A percentile compares a stretch with the other conserved stretches of the same genome.
phyloP scores from a whole-genome alignment of 2,888 invertebrate species.

The Aporophyla lueneburgensis region DNA sequence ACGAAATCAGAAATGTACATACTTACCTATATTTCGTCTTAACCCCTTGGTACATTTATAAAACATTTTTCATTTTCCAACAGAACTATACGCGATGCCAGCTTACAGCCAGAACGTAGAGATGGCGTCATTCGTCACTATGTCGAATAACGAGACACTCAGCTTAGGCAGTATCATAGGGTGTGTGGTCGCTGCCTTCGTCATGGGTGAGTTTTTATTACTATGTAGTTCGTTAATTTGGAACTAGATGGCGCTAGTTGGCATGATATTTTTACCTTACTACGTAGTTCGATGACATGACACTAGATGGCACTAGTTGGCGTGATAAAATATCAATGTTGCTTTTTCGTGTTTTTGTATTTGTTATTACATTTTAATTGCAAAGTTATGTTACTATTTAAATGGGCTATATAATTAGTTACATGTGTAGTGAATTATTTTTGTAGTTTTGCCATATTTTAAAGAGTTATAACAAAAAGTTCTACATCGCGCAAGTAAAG shows the following conservation, averaged over 20 bases:
- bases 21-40: neutral
- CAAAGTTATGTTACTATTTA: neutral
- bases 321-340: neutral
- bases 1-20: neutral
- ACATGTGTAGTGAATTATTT: rapidly evolving
- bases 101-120: slow-evolving; percentile 87
- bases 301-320: slow-evolving; percentile 69
- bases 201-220: slow-evolving; percentile 77
- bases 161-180: slow-evolving; percentile 82
- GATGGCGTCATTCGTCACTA: slow-evolving; percentile 87
- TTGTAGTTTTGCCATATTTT: rapidly evolving
- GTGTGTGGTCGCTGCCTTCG: slow-evolving; percentile 84
- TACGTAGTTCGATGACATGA: slow-evolving; percentile 19
- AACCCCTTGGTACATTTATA: too few species aligned
- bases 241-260: slow-evolving; percentile 70
- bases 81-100: slow-evolving; percentile 87
- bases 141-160: slow-evolving; percentile 75
- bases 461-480: neutral
- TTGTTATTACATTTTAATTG: neutral
- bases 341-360: slow-evolving; percentile 15
- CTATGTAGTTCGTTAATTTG: slow-evolving; percentile 21
- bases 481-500: slow-evolving; percentile 69
- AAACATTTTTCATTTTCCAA: slow-evolving; percentile 19
- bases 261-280: slow-evolving; percentile 9
- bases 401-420: rapidly evolving